Conservation (phyloP, 2,888 invertebrate species). For the Sarcophaga variegata region DNA sequence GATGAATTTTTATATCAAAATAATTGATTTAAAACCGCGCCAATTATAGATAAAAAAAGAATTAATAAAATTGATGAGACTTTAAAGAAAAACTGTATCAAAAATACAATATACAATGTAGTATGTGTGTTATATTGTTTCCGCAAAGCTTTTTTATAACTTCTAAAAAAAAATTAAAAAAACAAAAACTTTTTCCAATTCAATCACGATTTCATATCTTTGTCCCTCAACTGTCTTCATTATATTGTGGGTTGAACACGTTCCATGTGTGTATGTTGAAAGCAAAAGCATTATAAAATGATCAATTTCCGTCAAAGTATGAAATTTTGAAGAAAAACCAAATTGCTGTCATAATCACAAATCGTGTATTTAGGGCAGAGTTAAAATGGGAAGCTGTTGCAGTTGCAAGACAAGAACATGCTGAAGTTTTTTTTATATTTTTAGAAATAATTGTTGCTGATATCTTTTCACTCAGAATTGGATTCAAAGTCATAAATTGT, state of each 20-base stretch:
- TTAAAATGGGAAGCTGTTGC: not conserved
- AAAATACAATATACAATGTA: not conserved
- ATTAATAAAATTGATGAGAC: conserved; percentile 24
- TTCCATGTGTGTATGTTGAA: conserved; percentile 21
- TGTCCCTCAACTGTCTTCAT: conserved; percentile 30
- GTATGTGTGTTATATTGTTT: not conserved
- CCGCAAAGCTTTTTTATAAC: not conserved
- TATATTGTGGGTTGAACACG: conserved; percentile 48
- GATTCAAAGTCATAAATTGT: not conserved
- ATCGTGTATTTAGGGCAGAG: conserved; percentile 17
- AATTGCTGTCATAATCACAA: conserved; percentile 48
- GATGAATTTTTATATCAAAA: too few species aligned
- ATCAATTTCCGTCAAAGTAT: conserved; percentile 62
- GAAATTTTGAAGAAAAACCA: not conserved
- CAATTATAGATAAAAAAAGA: not conserved
- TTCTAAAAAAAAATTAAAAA: not conserved
- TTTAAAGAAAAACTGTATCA: conserved; percentile 15
- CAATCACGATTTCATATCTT: conserved; percentile 51
- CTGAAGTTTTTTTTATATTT: not conserved
- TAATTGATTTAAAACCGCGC: not conserved
- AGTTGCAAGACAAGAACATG: not conserved
- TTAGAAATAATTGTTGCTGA: not conserved
- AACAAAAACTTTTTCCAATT: conserved; percentile 2
- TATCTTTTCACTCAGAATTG: not conserved
- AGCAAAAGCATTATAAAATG: conserved; percentile 51